Evolutionary conservation across 1,140 invertebrate species (phyloP).

Genomic region (Coenobita brevimanus): DNA sequence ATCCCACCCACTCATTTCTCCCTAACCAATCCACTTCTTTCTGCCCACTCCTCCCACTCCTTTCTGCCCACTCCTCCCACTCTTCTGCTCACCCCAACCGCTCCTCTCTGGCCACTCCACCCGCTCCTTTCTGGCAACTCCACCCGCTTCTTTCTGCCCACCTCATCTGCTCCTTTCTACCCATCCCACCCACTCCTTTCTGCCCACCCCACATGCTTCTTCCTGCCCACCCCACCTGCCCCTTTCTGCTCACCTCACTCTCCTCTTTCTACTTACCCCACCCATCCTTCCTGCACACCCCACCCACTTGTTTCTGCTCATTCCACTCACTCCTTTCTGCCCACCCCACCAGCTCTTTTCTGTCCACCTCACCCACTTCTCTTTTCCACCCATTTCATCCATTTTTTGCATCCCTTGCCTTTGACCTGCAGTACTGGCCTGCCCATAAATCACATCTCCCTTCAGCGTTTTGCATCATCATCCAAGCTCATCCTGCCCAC

Average conservation of each 20-base stretch:
- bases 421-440: background rate
- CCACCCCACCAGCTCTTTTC: background rate
- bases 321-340: background rate
- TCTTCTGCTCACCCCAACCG: background rate
- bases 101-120: background rate
- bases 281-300: no score
- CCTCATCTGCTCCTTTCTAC: background rate
- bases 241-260: background rate
- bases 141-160: background rate
- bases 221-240: background rate
- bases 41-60: background rate
- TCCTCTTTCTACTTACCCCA: background rate
- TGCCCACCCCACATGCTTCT: background rate
- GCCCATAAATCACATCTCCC: background rate
- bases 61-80: background rate
- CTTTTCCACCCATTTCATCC: background rate
- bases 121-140: background rate
- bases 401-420: background rate
- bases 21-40: background rate
- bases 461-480: background rate
- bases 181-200: background rate
- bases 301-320: background rate
- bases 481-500: background rate
- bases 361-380: background rate
- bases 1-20: background rate